phyloP scores from a whole-genome alignment of 2,888 invertebrate species.

The Scaeva pyrastri region DNA sequence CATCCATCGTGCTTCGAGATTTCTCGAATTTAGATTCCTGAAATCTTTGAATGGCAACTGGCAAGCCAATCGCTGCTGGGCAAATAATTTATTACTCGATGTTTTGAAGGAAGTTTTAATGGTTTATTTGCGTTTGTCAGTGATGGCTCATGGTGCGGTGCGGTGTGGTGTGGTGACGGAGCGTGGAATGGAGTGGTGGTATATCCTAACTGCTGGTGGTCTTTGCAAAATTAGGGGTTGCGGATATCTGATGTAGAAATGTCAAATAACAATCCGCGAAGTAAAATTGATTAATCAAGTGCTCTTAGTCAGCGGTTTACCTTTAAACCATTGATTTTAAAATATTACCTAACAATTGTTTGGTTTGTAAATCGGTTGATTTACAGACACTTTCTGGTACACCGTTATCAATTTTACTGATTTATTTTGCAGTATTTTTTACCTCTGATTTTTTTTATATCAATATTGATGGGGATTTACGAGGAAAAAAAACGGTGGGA shows the following conservation, averaged over 20 bases:
- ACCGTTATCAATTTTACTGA: constrained; percentile 55
- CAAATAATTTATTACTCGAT: constrained; percentile 75
- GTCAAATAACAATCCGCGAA: constrained; percentile 52
- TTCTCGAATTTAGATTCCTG: constrained; percentile 42
- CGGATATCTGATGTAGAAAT: constrained; percentile 39
- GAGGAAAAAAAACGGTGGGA: neutral
- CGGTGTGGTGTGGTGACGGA: neutral
- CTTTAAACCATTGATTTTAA: constrained; percentile 73
- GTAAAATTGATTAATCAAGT: constrained; percentile 74
- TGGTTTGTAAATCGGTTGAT: constrained; percentile 25
- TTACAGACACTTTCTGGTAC: constrained; percentile 17
- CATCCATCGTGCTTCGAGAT: constrained; percentile 71
- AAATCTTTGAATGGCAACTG: constrained; percentile 26
- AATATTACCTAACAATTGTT: constrained; percentile 65
- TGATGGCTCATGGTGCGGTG: constrained; percentile 27
- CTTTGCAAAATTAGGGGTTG: neutral
- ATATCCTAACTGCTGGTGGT: neutral
- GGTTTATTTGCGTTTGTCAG: constrained; percentile 72
- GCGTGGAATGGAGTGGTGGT: neutral
- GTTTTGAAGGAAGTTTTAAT: constrained; percentile 74
- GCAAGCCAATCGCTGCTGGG: constrained; percentile 67
- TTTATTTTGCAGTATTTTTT: constrained; percentile 47
- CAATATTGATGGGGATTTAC: constrained; percentile 53
- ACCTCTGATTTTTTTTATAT: constrained; percentile 26
- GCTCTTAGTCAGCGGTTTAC: constrained; percentile 76